phyloP scores from a whole-genome alignment of 2,113 vertebrate genomes.

The Acinonyx jubatus region DNA sequence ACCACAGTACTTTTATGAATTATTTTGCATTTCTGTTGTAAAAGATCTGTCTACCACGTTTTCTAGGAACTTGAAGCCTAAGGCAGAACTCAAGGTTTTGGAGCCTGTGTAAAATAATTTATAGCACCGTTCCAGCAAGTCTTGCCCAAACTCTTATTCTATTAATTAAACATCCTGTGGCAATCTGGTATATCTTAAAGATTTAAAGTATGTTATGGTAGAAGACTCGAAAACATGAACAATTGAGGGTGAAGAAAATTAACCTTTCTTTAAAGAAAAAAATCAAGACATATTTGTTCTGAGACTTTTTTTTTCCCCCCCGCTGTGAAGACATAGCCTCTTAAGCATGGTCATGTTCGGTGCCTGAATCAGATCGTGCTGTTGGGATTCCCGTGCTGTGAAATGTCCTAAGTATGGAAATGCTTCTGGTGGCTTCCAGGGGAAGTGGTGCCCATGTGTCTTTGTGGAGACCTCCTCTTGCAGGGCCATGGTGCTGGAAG shows the following conservation, averaged over 20 bases:
- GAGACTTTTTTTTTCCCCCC: neutral
- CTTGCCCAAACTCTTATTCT: constrained; percentile 76
- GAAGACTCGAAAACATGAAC: constrained; percentile 49
- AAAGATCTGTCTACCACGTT: constrained; percentile 75
- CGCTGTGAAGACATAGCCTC: neutral
- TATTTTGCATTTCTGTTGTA: constrained; percentile 77
- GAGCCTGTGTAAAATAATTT: constrained; percentile 81
- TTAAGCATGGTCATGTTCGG: neutral
- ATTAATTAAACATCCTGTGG: constrained; percentile 80
- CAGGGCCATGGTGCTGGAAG: neutral
- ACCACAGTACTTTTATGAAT: constrained; percentile 70
- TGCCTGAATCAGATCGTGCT: neutral
- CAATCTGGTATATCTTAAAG: constrained; percentile 74
- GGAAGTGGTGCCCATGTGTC: neutral
- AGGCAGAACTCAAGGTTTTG: constrained; percentile 77
- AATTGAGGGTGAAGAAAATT: constrained; percentile 53
- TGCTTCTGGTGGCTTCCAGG: neutral
- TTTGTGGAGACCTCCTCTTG: neutral
- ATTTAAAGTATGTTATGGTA: constrained; percentile 61
- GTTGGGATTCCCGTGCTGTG: neutral
- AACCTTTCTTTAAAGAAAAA: constrained; percentile 9
- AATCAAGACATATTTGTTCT: neutral
- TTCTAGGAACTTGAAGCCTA: constrained; percentile 80
- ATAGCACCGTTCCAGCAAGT: constrained; percentile 76
- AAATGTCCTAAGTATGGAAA: neutral